These are phyloP conservation scores for Cryptosula pallasiana DNA, from an alignment of 2,888 invertebrate genomes.

Conservation along the genomic window DNA sequence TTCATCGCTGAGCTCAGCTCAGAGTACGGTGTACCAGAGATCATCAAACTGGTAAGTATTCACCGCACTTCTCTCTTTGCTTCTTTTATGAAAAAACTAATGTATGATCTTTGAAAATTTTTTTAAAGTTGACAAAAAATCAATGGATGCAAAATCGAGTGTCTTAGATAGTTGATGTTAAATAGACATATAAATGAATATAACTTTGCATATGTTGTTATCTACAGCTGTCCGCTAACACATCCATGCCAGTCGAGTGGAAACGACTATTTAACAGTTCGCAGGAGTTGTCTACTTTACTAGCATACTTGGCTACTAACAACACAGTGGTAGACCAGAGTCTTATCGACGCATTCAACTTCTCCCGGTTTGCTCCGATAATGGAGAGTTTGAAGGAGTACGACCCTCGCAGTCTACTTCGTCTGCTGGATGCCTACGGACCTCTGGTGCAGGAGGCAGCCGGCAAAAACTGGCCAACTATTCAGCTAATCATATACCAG, in stretches of 20 bases:
- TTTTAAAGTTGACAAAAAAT: too few species aligned
- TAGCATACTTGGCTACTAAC: slow-evolving; percentile 8
- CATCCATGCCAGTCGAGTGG: slow-evolving; percentile 5
- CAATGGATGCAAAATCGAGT: too few species aligned
- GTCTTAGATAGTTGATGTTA: too few species aligned
- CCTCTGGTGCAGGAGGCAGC: not conserved
- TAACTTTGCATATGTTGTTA: too few species aligned
- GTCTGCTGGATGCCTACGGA: not conserved
- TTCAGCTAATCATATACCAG: not conserved
- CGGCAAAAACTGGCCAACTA: not conserved
- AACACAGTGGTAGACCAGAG: not conserved
- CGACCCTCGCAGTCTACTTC: not conserved
- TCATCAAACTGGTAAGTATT: not conserved
- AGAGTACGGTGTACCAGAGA: not conserved
- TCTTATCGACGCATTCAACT: slow-evolving; percentile 16
- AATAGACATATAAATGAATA: too few species aligned
- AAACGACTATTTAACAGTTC: not conserved
- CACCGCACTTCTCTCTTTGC: too few species aligned
- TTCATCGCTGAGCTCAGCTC: slow-evolving; percentile 23
- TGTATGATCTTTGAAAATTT: too few species aligned
- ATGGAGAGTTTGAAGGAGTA: not conserved
- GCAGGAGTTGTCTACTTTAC: not conserved
- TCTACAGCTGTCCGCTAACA: not conserved
- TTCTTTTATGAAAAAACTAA: too few species aligned
- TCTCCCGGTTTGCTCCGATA: not conserved